These are phyloP conservation scores for Hippoglossus hippoglossus DNA, from an alignment of 2,797 vertebrate species.

Conservation along the genomic window DNA sequence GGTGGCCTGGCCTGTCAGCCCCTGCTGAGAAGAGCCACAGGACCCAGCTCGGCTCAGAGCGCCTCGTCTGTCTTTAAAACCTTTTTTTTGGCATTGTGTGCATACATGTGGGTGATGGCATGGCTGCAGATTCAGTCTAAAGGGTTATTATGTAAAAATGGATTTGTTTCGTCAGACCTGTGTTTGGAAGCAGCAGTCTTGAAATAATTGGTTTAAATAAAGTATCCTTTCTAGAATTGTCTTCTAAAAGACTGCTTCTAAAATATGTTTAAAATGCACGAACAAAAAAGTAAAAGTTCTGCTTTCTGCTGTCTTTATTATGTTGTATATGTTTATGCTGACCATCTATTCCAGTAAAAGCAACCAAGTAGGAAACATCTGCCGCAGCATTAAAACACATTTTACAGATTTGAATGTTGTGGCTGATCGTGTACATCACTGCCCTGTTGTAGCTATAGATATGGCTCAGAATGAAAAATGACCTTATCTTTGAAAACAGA, in stretches of 20 bases:
- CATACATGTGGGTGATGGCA: slow-evolving; percentile 29
- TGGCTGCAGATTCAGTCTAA: slow-evolving; percentile 21
- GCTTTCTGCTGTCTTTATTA: too few relatives aligned
- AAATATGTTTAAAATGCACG: not conserved
- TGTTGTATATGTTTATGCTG: too few relatives aligned
- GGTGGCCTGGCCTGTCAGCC: slow-evolving; percentile 56
- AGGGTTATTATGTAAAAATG: slow-evolving; percentile 12
- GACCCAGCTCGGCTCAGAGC: slow-evolving; percentile 31
- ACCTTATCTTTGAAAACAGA: too few relatives aligned
- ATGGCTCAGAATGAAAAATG: too few relatives aligned
- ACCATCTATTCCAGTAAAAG: too few relatives aligned
- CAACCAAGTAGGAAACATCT: too few relatives aligned
- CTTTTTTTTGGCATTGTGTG: slow-evolving; percentile 30
- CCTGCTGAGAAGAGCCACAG: slow-evolving; percentile 53
- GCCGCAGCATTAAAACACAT: too few relatives aligned
- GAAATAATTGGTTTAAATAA: too few relatives aligned
- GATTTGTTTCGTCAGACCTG: slow-evolving; percentile 1
- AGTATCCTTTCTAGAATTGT: too few relatives aligned
- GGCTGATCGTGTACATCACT: too few relatives aligned
- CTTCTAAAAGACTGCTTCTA: not conserved
- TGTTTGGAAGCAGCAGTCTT: not conserved
- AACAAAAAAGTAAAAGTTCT: not conserved
- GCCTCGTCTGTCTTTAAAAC: slow-evolving; percentile 5
- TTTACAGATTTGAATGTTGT: too few relatives aligned
- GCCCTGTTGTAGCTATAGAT: too few relatives aligned